Evolutionary conservation across 2,113 vertebrate species (phyloP).

Genomic region (Probosciger aterrimus): DNA sequence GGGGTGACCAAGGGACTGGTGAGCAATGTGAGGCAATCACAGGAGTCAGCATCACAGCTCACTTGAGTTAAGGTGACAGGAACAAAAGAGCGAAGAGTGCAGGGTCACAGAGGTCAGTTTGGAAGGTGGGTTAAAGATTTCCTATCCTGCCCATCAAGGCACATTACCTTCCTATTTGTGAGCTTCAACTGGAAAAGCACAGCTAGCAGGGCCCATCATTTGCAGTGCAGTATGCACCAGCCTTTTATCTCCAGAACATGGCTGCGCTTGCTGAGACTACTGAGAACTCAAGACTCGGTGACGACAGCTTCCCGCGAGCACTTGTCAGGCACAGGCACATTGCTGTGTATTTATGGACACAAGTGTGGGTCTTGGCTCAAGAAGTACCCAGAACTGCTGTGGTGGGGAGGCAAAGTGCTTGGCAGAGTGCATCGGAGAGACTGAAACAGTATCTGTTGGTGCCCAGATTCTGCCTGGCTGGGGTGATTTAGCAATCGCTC

Average conservation of each 20-base stretch:
- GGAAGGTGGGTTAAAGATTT: not conserved
- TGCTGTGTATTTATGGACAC: slow-evolving; percentile 16
- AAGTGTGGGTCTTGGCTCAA: not conserved
- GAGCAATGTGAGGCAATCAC: not conserved
- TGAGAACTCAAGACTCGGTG: not conserved
- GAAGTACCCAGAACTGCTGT: not conserved
- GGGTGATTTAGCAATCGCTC: not conserved
- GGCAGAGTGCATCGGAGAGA: not conserved
- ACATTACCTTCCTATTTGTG: not conserved
- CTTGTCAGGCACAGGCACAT: slow-evolving; percentile 25
- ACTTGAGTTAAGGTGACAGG: not conserved
- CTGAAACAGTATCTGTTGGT: not conserved
- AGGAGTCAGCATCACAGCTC: not conserved
- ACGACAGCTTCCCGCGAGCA: not conserved
- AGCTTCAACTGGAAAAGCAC: not conserved
- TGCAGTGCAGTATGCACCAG: not conserved
- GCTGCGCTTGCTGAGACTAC: not conserved
- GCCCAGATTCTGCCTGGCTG: not conserved
- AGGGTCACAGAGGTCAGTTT: not conserved
- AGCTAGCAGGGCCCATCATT: not conserved
- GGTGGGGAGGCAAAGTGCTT: not conserved
- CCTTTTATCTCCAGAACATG: not conserved
- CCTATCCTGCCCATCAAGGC: not conserved
- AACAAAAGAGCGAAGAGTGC: not conserved
- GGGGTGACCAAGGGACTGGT: too few species aligned